Percentiles rank a stretch among this genome's conserved stretches.
phyloP scores from a whole-genome alignment of 2,797 vertebrate species.

The Limosa lapponica region DNA sequence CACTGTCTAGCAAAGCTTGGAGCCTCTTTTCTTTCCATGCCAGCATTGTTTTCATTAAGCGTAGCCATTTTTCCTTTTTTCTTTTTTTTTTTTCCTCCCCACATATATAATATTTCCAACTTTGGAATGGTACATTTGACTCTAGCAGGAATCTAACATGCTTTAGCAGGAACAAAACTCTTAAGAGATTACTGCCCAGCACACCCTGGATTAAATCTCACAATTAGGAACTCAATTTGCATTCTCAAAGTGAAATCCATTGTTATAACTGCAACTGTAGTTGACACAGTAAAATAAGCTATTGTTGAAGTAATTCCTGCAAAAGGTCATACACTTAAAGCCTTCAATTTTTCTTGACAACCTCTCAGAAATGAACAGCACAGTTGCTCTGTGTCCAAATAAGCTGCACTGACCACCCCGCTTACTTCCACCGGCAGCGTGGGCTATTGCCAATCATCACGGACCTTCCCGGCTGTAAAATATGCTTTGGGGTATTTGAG shows the following conservation, averaged over 20 bases:
- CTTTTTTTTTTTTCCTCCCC: neutral
- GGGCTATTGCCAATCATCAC: conserved; percentile 16
- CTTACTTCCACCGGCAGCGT: conserved; percentile 17
- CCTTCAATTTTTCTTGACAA: conserved; percentile 76
- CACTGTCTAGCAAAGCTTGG: neutral
- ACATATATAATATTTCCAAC: neutral
- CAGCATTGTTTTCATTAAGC: neutral
- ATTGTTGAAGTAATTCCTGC: conserved; percentile 77
- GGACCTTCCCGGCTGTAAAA: conserved; percentile 10
- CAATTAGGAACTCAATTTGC: conserved; percentile 77
- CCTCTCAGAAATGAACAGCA: conserved; percentile 70
- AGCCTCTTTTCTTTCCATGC: neutral
- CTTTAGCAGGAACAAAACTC: conserved; percentile 53
- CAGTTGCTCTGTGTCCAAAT: conserved; percentile 60
- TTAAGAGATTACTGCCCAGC: conserved; percentile 57
- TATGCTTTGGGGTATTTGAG: neutral
- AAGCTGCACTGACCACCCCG: conserved; percentile 48
- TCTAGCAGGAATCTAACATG: conserved; percentile 42
- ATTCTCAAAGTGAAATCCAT: conserved; percentile 71
- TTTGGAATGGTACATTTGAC: conserved; percentile 3
- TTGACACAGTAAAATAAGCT: conserved; percentile 67
- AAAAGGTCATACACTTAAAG: conserved; percentile 79
- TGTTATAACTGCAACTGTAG: conserved; percentile 50
- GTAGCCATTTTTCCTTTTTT: neutral
- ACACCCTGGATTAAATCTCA: conserved; percentile 67